A percentile compares a stretch with the other conserved stretches of the same genome.
Evolutionary conservation across 2,888 invertebrate genomes (phyloP).

Genomic region (Busseola fusca): DNA sequence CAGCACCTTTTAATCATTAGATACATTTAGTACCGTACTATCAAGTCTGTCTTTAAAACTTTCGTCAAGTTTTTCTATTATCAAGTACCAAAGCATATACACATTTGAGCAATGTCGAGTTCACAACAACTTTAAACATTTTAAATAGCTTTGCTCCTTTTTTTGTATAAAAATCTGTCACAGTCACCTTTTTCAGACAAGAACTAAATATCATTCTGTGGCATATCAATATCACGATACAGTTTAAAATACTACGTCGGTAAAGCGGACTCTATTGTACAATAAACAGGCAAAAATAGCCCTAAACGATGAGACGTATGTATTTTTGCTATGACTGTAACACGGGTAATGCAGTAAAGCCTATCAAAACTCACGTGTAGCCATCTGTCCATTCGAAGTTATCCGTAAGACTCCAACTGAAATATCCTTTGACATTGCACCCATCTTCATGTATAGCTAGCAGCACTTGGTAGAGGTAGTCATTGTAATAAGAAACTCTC

Average conservation of each 20-base stretch:
- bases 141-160: not conserved
- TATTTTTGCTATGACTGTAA: not conserved
- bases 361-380: conserved; percentile 66
- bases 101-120: too few species aligned
- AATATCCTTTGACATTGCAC: too few species aligned
- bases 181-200: not conserved
- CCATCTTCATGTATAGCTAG: conserved; percentile 69
- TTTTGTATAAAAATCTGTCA: not conserved
- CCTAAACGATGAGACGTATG: not conserved
- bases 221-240: not conserved
- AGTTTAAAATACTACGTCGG: not conserved
- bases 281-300: not conserved
- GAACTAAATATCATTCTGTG: not conserved
- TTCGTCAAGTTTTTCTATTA: not conserved
- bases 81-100: too few species aligned
- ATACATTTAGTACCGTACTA: too few species aligned
- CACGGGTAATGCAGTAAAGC: too few species aligned
- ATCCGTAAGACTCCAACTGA: conserved; percentile 51
- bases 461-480: too few species aligned
- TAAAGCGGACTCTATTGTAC: not conserved
- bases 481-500: too few species aligned
- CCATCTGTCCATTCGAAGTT: conserved; percentile 70
- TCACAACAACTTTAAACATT: too few species aligned
- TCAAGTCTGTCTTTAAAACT: too few species aligned
- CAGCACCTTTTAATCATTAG: not conserved